Evolutionary conservation across 2,888 invertebrate genomes (phyloP), one percentile per base, ranked within the genome.

Genomic region (Cheilosia vernalis): DNA sequence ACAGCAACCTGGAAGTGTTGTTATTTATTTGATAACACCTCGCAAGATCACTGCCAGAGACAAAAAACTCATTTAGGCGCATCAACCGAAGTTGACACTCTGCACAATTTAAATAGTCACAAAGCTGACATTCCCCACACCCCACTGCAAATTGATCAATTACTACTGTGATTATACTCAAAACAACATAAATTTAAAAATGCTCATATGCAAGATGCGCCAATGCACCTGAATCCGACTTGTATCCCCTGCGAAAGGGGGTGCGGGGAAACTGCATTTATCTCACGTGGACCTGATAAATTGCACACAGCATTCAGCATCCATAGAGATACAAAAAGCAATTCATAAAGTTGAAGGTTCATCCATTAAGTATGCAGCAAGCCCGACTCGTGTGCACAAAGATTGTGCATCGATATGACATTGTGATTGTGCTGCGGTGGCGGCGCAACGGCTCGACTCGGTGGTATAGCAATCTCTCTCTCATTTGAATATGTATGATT

Each of bases 291-390:
- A 61, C 60, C 13, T 61, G 30, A 77, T 40, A 40, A 27, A 58
- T 58, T 40, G 33, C 49, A 70, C 70, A 27, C 44, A 30, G 55
- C 44, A 66, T 37, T 17, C 33, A 58, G 40, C 66, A 24, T 49
- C 47, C 42, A 6, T 17, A 27, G 15, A 58, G 49, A 61, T 64
- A 55, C 55, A 40, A 64, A 53, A 49, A 60, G 37, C 64, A 53
- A 84, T 80, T 66, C 60, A 70, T 80, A 85, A 76, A 85, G 76
- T 80, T 85, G 80, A 80, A 85, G 84, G 84, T 80, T 80, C 66
- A 84, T 64, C 60, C 56, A 76, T 79, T 76, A 58, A 47, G 40
- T 79, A 84, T 79, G 61, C 67, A 67, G 58, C 79, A 19, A 40
- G 30, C 44, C 13, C 58, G 73, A 69, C 40, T 44, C 63, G 44